Evolutionary conservation across 2,888 invertebrate genomes (phyloP), one percentile per base, ranked within the genome.

Genomic region (Ophion slaviceki): DNA sequence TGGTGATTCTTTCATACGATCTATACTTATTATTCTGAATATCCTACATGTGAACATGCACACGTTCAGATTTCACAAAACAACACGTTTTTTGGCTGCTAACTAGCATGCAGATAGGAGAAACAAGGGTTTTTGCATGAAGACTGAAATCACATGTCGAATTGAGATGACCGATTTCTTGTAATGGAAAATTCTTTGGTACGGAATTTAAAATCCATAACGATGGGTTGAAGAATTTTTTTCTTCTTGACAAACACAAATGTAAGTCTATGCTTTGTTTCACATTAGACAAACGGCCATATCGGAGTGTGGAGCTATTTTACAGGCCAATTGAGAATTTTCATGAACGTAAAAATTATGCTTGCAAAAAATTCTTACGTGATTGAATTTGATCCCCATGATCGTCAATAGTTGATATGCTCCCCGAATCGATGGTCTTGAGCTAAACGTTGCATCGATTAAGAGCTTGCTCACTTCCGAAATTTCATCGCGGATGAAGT

Each of bases 321-420:
- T 17, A 32, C 14, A 45, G 11, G 11, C 28, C 20, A 47, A 47
- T 47, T 45, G 11, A 47, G 8, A 8, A 47, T 68, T 14, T 47
- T 10, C 14, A 47, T 47, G 47, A 47, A 47, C 47, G 14, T 47
- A 14, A 14, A 47, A 47, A 47, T 0, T 47, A 11, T 47, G 14
- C 14, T 64, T 17, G 32, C 36, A 14, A 59, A 72, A n/a, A 36
- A 68, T n/a, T 20, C 76, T 57, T 20, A 71, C 83, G 68, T 78
- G 72, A 28, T 72, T 78, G 8, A 83, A 32, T 53, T 83, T 78
- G 11, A 83, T 78, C 5, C 72, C 78, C 74, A 83, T 83, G n/a
- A 83, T 45, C 0, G 83, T 83, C 2, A 83, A 20, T n/a, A 78
- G 61, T n/a, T 83, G 83, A 14, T 83, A 70, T n/a, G 72, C 83